These are phyloP conservation scores for Pogonocichla stellata DNA, from an alignment of 2,113 vertebrate species.

Conservation along the genomic window DNA sequence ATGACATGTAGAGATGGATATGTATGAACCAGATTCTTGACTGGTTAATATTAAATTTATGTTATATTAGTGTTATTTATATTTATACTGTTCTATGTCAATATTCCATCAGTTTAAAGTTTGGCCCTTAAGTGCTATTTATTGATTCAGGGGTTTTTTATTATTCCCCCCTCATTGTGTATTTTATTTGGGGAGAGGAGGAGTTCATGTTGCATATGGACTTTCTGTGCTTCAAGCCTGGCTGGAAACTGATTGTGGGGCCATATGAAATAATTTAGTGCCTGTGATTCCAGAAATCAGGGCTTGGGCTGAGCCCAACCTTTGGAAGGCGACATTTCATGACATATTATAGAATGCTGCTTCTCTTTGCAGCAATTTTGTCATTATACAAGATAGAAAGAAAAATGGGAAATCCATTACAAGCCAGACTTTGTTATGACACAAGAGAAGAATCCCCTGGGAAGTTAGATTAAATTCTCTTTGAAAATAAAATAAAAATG, in stretches of 20 bases:
- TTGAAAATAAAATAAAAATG: slow-evolving; percentile 72
- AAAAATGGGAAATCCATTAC: slow-evolving; percentile 71
- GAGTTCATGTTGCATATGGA: background rate
- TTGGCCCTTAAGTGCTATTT: background rate
- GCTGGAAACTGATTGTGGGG: background rate
- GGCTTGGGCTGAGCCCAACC: slow-evolving; percentile 18
- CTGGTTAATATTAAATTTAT: background rate
- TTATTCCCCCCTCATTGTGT: background rate
- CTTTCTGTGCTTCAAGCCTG: background rate
- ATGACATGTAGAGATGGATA: background rate
- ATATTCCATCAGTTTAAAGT: background rate
- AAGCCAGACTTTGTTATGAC: slow-evolving; percentile 73
- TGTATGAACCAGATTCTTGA: background rate
- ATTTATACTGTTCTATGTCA: background rate
- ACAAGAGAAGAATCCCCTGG: slow-evolving; percentile 61
- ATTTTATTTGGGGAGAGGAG: background rate
- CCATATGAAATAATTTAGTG: background rate
- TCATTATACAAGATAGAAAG: slow-evolving; percentile 67
- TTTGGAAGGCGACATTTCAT: slow-evolving; percentile 26
- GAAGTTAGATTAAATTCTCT: slow-evolving; percentile 68
- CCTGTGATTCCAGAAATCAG: background rate
- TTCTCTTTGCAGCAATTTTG: slow-evolving; percentile 69
- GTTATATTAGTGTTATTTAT: background rate
- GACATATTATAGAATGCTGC: slow-evolving; percentile 47
- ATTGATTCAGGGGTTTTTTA: background rate